Percentiles rank a stretch among this genome's conserved stretches.
phyloP scores from a whole-genome alignment of 2,888 invertebrate genomes.

The Pecten maximus region DNA sequence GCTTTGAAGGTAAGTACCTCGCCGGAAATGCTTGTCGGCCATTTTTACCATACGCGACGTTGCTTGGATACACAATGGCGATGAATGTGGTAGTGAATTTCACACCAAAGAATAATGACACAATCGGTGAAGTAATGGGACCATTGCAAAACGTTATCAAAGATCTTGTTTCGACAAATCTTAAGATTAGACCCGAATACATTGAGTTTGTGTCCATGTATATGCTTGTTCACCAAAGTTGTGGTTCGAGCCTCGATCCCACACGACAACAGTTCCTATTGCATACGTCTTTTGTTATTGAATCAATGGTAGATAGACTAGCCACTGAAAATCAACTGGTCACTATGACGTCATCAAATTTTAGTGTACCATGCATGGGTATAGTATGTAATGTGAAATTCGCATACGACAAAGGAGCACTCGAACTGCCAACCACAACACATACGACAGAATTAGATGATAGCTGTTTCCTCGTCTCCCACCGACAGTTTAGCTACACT shows the following conservation, averaged over 20 bases:
- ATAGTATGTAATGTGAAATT: background rate
- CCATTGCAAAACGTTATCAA: background rate
- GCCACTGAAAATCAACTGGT: background rate
- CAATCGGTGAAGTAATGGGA: background rate
- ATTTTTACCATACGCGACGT: background rate
- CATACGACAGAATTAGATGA: background rate
- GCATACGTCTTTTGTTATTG: background rate
- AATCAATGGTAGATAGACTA: background rate
- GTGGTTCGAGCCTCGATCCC: background rate
- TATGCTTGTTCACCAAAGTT: background rate
- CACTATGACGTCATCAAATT: background rate
- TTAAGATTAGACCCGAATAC: background rate
- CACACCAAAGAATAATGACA: background rate
- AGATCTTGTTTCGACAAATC: background rate
- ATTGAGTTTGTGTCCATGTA: background rate
- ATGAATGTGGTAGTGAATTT: background rate
- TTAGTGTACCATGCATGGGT: background rate
- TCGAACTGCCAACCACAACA: background rate
- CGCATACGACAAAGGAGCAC: background rate
- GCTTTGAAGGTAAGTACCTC: background rate
- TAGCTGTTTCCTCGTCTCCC: background rate
- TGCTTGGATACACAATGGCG: conserved; percentile 1
- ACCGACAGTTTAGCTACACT: background rate
- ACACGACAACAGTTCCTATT: background rate
- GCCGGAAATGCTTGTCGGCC: background rate